Percentiles rank a stretch among this genome's conserved stretches.
Conservation (phyloP, 2,797 vertebrate species). For the Sorex maritimensis region DNA sequence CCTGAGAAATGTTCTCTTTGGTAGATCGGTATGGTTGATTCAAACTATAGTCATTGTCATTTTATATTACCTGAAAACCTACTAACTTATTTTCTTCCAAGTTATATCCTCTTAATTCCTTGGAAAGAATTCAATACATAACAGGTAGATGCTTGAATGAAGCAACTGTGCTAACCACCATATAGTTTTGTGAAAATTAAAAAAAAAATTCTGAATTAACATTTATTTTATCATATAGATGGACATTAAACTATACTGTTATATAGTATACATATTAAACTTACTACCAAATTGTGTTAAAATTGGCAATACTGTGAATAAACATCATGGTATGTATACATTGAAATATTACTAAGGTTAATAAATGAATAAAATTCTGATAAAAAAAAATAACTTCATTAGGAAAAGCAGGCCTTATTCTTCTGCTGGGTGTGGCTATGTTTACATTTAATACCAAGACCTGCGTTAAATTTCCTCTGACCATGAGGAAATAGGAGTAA, state of each 20-base stretch:
- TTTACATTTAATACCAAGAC: slow-evolving; percentile 20
- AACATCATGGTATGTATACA: background rate
- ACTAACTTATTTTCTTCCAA: slow-evolving; percentile 17
- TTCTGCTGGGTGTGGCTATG: background rate
- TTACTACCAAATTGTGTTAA: slow-evolving; percentile 37
- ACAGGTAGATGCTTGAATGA: background rate
- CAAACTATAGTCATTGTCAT: background rate
- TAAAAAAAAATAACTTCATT: slow-evolving; percentile 33
- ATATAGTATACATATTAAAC: slow-evolving; percentile 33
- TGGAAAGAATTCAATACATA: background rate
- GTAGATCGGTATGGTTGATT: background rate
- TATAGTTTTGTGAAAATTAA: background rate
- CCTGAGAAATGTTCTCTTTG: background rate
- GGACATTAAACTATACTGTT: background rate
- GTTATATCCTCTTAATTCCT: slow-evolving; percentile 5
- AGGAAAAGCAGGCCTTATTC: background rate
- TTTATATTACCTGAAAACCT: slow-evolving; percentile 51
- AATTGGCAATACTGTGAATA: background rate
- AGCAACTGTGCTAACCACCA: background rate
- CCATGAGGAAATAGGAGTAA: background rate
- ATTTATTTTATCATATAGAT: background rate
- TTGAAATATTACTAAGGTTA: background rate
- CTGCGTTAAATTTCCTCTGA: background rate
- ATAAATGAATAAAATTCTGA: slow-evolving; percentile 37
- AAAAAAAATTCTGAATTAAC: slow-evolving; percentile 14